These are phyloP conservation scores for Clytia hemisphaerica DNA, from an alignment of 30 jellyfish, hydroid and myxozoan species.

Conservation along the genomic window DNA sequence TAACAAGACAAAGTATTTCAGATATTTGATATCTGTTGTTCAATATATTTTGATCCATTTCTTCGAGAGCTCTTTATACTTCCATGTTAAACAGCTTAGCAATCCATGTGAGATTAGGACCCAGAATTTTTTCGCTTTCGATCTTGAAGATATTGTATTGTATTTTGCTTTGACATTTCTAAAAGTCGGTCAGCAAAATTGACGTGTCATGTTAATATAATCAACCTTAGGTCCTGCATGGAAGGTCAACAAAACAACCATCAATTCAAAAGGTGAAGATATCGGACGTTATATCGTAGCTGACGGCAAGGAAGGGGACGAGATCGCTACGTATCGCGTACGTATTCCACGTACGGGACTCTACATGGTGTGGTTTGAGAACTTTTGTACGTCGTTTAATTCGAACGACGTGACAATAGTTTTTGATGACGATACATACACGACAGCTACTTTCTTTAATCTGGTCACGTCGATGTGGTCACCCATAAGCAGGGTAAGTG, in stretches of 20 bases:
- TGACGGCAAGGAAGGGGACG: conserved; percentile 40
- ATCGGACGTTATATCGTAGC: conserved; percentile 52
- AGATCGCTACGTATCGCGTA: conserved; percentile 53
- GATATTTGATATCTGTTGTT: neutral
- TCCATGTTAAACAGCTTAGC: no score
- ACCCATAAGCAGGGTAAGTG: conserved; percentile 36
- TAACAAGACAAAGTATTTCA: neutral
- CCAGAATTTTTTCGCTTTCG: neutral
- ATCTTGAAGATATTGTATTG: neutral
- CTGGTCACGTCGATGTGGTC: conserved; percentile 37
- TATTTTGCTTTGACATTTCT: neutral
- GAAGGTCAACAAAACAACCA: conserved; percentile 11
- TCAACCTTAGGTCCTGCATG: conserved; percentile 63
- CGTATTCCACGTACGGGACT: conserved; percentile 31
- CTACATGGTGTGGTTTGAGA: conserved; percentile 59
- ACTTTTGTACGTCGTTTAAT: conserved; percentile 18
- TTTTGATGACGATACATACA: conserved; percentile 19
- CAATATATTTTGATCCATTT: neutral
- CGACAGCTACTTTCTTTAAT: conserved; percentile 10
- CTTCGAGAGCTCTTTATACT: neutral
- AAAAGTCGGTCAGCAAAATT: neutral
- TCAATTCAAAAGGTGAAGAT: neutral
- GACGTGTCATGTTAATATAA: neutral
- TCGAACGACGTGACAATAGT: conserved; percentile 45
- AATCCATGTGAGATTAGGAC: no score